These are phyloP conservation scores for Gymnogyps californianus DNA, from an alignment of 2,113 vertebrate species.

Conservation along the genomic window DNA sequence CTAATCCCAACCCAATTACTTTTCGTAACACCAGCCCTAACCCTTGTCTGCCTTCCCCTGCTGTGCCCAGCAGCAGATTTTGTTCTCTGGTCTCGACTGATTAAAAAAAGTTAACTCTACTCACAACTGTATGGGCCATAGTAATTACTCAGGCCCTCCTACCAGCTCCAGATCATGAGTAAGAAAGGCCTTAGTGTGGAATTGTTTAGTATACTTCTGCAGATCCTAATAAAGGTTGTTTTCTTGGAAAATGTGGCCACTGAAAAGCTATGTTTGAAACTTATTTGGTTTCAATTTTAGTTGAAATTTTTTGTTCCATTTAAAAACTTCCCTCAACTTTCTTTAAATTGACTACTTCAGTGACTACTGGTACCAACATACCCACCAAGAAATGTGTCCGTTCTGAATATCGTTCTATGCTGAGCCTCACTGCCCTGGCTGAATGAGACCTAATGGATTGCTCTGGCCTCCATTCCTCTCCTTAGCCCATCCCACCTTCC, in stretches of 20 bases:
- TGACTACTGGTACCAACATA: neutral
- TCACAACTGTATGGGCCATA: neutral
- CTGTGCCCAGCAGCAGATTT: slow-evolving; percentile 6
- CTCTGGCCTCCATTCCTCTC: neutral
- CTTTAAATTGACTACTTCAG: neutral
- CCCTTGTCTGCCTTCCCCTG: slow-evolving; percentile 3
- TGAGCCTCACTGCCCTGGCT: neutral
- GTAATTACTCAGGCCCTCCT: neutral
- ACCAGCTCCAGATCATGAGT: neutral
- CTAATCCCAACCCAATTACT: slow-evolving; percentile 36
- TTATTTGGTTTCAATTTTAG: neutral
- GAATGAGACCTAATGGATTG: neutral
- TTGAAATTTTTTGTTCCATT: neutral
- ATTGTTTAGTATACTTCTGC: neutral
- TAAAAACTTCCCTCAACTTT: neutral
- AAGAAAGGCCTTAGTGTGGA: neutral
- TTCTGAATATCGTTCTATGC: neutral
- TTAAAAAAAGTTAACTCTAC: neutral
- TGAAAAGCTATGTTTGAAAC: neutral
- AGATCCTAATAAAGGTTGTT: neutral
- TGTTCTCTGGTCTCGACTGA: neutral
- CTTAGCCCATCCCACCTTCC: neutral
- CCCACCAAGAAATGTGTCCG: neutral
- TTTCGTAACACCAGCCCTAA: neutral
- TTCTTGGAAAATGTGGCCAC: neutral